Conservation (phyloP, 2,888 invertebrate genomes). For the Mesorhabditis belari region DNA sequence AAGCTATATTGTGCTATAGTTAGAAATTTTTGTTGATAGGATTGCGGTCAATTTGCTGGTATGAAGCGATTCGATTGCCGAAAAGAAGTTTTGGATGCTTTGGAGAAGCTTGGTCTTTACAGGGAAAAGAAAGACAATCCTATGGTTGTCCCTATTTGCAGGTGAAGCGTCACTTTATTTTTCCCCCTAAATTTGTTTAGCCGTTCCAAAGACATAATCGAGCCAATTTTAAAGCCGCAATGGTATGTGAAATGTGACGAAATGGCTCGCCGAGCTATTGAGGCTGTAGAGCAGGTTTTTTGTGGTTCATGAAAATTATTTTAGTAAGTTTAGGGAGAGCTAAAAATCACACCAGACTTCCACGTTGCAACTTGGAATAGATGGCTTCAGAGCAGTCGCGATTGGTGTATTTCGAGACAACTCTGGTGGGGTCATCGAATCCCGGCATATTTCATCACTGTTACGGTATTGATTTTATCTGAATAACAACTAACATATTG, state of each 20-base stretch:
- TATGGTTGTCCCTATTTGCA: slow-evolving; percentile 85
- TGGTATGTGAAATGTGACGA: slow-evolving; percentile 81
- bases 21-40: background rate
- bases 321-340: slow-evolving; percentile 61
- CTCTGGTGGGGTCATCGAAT: slow-evolving; percentile 99
- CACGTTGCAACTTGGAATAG: slow-evolving; percentile 87
- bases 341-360: slow-evolving; percentile 81
- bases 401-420: slow-evolving; percentile 96
- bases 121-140: slow-evolving; percentile 77
- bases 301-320: background rate
- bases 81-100: slow-evolving; percentile 69
- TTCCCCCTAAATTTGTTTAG: slow-evolving; percentile 60
- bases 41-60: slow-evolving; percentile 42
- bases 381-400: slow-evolving; percentile 91
- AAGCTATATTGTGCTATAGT: background rate
- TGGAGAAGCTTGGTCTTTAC: slow-evolving; percentile 70
- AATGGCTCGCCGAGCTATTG: slow-evolving; percentile 79
- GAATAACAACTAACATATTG: background rate
- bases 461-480: slow-evolving; percentile 25
- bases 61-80: slow-evolving; percentile 31
- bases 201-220: slow-evolving; percentile 92
- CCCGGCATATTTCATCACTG: slow-evolving; percentile 76
- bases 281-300: slow-evolving; percentile 53
- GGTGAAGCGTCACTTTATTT: slow-evolving; percentile 41
- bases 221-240: slow-evolving; percentile 88